Base-by-base conservation (phyloP, 2,888 invertebrate species). In the Papilio elwesi region DNA sequence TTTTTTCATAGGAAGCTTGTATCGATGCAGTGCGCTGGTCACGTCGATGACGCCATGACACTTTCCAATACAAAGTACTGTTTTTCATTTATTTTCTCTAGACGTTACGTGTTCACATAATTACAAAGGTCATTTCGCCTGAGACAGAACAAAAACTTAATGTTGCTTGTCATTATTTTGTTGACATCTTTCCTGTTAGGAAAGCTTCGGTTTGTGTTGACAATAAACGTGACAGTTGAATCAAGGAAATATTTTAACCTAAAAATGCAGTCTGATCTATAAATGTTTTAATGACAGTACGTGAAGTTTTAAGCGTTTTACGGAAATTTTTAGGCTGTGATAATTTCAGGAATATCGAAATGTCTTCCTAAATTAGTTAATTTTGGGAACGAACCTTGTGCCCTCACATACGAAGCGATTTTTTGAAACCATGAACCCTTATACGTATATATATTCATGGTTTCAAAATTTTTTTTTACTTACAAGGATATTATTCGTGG, bases 21-120 rank as follows among this genome's bases (percentile, higher is more conserved):
- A 47, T 3, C 1, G 12, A 5, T n/a, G 15, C 38, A 9, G 49
- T 11, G 26, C 26, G 26, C n/a, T 26, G 12, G 47, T 70, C 67
- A 65, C 77, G 76, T 77, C 79, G 78, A 74, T 67, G 76, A 68
- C 81, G 83, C 80, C 84, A 82, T 83, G 77, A 78, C 84, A 84
- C 89, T 90, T 89, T 90, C 87, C 82, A 87, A 84, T 81, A 75
- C 77, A 77, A 80, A 26, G 26, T 26, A 71, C 77, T 76, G 73
- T 74, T 73, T 57, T 68, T 65, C 51, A 48, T 57, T 51, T 43
- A 53, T 68, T 71, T 71, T 48, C 68, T 53, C 52, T 43, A 12
- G 26, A 43, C 38, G 49, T 57, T 68, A 47, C 63, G 13, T 26
- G 47, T 49, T n/a, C 10, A n/a, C 12, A 51, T 71, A 63, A 48